Conservation (phyloP, 2,113 vertebrate species). For the Lynx canadensis region DNA sequence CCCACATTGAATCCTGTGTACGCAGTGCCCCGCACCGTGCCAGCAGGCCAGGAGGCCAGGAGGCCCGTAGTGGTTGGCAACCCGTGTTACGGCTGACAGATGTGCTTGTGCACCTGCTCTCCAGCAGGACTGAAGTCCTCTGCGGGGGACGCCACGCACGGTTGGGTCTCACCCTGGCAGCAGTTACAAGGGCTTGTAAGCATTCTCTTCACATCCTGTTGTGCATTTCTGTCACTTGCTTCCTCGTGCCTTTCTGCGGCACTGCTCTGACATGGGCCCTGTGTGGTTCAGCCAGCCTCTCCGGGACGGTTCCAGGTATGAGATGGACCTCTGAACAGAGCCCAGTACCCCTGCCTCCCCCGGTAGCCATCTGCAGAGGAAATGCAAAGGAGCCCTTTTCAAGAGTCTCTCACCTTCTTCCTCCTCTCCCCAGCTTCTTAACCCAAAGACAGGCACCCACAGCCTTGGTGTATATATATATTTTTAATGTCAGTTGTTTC, state of each 20-base stretch:
- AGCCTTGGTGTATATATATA: not conserved
- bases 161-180: not conserved
- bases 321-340: not conserved
- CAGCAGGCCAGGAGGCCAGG: not conserved
- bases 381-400: not conserved
- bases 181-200: not conserved
- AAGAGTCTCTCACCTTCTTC: not conserved
- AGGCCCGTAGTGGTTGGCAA: not conserved
- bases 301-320: not conserved
- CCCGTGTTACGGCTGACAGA: not conserved
- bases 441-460: not conserved
- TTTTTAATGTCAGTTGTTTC: constrained; percentile 62
- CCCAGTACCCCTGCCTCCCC: not conserved
- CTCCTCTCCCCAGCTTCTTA: not conserved
- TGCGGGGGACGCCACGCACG: rapidly evolving
- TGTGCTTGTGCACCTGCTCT: not conserved
- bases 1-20: not conserved
- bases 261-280: not conserved
- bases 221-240: not conserved
- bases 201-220: not conserved
- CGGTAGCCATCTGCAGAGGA: not conserved
- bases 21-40: not conserved
- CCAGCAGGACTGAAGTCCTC: not conserved
- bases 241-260: not conserved
- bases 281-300: not conserved